These are phyloP conservation scores for Leptarthrus brevirostris DNA, from an alignment of 2,888 invertebrate species.

Conservation along the genomic window DNA sequence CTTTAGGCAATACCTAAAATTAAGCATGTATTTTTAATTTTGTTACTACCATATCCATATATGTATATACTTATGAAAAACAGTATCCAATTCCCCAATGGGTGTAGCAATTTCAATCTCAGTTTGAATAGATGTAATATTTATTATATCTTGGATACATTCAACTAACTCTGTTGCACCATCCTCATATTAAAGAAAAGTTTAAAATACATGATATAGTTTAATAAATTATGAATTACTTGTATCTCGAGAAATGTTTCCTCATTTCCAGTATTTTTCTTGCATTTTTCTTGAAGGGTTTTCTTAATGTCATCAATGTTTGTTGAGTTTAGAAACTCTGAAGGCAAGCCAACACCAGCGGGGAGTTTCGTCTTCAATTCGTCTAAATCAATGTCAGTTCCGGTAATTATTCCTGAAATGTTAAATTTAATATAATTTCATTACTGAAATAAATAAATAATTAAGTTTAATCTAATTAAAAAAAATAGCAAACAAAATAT, in stretches of 20 bases:
- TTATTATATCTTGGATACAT: slow-evolving; percentile 73
- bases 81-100: slow-evolving; percentile 75
- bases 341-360: too few species aligned
- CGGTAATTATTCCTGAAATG: too few species aligned
- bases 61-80: slow-evolving; percentile 73
- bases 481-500: too few species aligned
- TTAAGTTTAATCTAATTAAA: too few species aligned
- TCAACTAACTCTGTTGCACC: slow-evolving; percentile 64
- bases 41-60: too few species aligned
- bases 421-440: too few species aligned
- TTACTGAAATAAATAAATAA: too few species aligned
- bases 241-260: slow-evolving; percentile 66
- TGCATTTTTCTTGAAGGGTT: too few species aligned
- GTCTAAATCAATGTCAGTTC: too few species aligned
- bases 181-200: slow-evolving; percentile 55
- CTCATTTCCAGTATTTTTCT: slow-evolving; percentile 72
- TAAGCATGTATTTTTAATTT: too few species aligned
- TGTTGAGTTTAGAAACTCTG: too few species aligned
- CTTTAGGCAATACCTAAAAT: slow-evolving; percentile 75
- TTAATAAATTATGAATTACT: not conserved
- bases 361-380: too few species aligned
- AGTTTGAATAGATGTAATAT: slow-evolving; percentile 70
- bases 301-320: slow-evolving; percentile 77
- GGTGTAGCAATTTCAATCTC: slow-evolving; percentile 80
- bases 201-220: not conserved